Conservation (phyloP, 2,113 vertebrate species). For the Columbina picui region DNA sequence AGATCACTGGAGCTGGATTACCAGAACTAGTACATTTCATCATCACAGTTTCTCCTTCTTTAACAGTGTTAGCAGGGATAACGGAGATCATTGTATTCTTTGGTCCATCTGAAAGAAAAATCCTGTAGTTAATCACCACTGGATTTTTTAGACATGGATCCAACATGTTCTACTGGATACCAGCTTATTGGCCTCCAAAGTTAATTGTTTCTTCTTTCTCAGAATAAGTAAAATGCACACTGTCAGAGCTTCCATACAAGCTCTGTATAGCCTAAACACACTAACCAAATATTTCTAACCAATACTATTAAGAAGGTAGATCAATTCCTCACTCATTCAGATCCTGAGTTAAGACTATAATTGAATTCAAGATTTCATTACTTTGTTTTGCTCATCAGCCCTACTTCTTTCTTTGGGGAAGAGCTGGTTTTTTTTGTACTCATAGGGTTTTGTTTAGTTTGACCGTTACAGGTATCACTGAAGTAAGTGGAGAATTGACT, state of each 20-base stretch:
- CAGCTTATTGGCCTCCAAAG: background rate
- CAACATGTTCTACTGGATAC: background rate
- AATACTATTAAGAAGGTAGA: background rate
- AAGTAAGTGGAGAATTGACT: background rate
- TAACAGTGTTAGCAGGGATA: slow-evolving; percentile 49
- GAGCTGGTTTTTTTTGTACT: background rate
- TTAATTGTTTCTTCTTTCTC: background rate
- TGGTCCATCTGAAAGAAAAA: slow-evolving; percentile 69
- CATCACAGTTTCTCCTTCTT: slow-evolving; percentile 71
- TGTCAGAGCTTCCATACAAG: background rate
- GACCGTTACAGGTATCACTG: background rate
- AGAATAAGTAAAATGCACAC: background rate
- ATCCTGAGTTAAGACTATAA: background rate
- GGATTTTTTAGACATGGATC: background rate
- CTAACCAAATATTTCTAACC: background rate
- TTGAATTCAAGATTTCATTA: background rate
- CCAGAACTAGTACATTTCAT: slow-evolving; percentile 73
- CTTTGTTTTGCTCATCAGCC: background rate
- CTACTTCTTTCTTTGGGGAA: background rate
- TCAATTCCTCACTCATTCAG: background rate
- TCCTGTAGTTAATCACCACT: background rate
- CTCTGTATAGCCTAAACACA: background rate
- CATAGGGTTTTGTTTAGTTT: background rate
- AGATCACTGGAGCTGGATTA: slow-evolving; percentile 67
- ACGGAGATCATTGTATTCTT: slow-evolving; percentile 51